Evolutionary conservation across 2,888 invertebrate species (phyloP).

Genomic region (Tholera decimalis): DNA sequence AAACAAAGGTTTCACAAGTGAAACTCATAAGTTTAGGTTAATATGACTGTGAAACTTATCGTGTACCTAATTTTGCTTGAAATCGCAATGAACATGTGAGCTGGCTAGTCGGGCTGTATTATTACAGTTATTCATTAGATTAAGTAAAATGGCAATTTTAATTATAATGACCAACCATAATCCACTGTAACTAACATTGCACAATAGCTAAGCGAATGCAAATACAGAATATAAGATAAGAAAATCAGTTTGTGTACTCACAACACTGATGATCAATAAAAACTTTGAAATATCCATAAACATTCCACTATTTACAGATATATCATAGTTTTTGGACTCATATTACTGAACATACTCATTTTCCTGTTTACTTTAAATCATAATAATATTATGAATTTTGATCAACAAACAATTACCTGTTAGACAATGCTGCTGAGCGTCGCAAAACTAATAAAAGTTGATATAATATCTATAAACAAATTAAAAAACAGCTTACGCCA

Average conservation of each 20-base stretch:
- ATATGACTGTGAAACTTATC: too few relatives aligned
- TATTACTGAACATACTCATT: not conserved
- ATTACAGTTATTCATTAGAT: not conserved
- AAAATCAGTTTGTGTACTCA: not conserved
- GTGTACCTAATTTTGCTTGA: too few relatives aligned
- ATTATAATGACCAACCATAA: not conserved
- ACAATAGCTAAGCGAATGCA: constrained; percentile 25
- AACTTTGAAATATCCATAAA: too few relatives aligned
- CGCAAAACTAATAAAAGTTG: not conserved
- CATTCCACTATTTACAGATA: not conserved
- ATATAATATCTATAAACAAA: not conserved
- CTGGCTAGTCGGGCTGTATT: not conserved
- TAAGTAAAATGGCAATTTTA: not conserved
- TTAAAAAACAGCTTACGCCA: constrained; percentile 5
- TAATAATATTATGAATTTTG: not conserved
- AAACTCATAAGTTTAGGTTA: not conserved
- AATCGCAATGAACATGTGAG: not conserved
- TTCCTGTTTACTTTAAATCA: not conserved
- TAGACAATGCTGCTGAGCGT: constrained; percentile 2
- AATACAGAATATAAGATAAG: not conserved
- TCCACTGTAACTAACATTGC: constrained; percentile 19
- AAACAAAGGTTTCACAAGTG: not conserved
- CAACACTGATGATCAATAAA: too few relatives aligned
- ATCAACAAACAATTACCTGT: not conserved
- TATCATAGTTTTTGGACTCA: not conserved